phyloP scores from a whole-genome alignment of 2,797 vertebrate species.

The Crax fasciolata region DNA sequence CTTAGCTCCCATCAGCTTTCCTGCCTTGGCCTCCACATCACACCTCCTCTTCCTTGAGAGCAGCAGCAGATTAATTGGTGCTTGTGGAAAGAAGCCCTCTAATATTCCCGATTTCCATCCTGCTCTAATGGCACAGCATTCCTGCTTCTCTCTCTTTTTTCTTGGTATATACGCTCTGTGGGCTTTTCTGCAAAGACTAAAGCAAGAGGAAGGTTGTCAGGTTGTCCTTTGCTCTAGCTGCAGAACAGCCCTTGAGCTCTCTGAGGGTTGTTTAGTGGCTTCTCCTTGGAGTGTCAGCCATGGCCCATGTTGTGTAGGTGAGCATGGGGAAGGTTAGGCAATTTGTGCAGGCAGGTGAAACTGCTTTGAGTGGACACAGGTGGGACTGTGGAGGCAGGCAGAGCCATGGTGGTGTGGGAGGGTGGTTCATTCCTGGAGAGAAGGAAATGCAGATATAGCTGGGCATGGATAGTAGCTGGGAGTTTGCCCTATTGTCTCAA shows the following conservation, averaged over 20 bases:
- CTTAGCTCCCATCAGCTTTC: background rate
- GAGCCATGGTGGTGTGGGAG: background rate
- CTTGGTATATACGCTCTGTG: rapidly evolving
- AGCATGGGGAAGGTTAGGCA: rapidly evolving
- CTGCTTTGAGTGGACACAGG: background rate
- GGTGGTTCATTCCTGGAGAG: rapidly evolving
- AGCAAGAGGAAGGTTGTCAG: background rate
- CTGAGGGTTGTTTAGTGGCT: background rate
- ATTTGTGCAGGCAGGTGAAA: background rate
- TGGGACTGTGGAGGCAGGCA: background rate
- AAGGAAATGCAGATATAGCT: background rate
- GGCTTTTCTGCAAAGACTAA: background rate
- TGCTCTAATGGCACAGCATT: background rate
- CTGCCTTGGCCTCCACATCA: background rate
- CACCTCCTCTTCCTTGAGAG: background rate
- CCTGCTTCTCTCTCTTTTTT: background rate
- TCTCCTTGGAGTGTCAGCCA: background rate
- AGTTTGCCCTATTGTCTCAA: rapidly evolving
- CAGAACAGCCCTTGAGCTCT: background rate
- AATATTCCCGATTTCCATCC: background rate
- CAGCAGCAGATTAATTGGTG: background rate
- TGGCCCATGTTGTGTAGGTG: rapidly evolving
- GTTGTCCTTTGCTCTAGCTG: background rate
- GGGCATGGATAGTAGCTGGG: rapidly evolving
- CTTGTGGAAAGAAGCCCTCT: background rate